Evolutionary conservation across 2,113 vertebrate genomes (phyloP).

Genomic region (Bos javanicus): DNA sequence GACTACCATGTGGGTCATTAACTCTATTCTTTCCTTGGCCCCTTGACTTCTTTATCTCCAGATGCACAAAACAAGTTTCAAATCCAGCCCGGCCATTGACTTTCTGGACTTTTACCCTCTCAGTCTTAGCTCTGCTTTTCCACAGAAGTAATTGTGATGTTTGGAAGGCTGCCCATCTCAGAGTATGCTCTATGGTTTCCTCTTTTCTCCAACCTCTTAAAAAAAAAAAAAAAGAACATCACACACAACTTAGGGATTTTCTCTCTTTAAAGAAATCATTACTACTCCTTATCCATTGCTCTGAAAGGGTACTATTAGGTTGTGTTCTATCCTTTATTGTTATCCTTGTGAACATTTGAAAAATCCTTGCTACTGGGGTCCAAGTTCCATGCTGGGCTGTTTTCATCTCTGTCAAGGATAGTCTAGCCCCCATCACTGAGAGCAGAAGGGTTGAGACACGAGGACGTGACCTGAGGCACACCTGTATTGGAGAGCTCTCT

Average conservation of each 20-base stretch:
- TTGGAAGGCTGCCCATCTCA: slow-evolving; percentile 42
- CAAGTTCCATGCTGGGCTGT: not conserved
- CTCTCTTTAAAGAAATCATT: slow-evolving; percentile 31
- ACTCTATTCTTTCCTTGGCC: slow-evolving; percentile 8
- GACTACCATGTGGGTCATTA: not conserved
- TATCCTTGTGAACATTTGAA: not conserved
- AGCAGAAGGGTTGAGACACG: not conserved
- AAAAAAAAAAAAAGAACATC: not conserved
- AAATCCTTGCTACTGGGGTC: not conserved
- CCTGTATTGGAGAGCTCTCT: not conserved
- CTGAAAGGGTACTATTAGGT: not conserved
- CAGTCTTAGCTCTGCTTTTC: not conserved
- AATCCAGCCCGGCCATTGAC: not conserved
- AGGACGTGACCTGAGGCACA: not conserved
- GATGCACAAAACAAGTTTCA: slow-evolving; percentile 15
- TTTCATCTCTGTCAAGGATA: not conserved
- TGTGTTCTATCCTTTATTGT: not conserved
- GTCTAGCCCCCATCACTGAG: not conserved
- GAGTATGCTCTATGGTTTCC: not conserved
- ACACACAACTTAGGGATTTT: not conserved
- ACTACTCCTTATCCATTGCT: not conserved
- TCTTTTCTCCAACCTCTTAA: not conserved
- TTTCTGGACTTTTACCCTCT: not conserved
- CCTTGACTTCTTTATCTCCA: slow-evolving; percentile 49
- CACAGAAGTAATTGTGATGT: slow-evolving; percentile 15